These are phyloP conservation scores for Ricordea florida DNA, from an alignment of 92 coral and sea anemone genomes.

Conservation along the genomic window DNA sequence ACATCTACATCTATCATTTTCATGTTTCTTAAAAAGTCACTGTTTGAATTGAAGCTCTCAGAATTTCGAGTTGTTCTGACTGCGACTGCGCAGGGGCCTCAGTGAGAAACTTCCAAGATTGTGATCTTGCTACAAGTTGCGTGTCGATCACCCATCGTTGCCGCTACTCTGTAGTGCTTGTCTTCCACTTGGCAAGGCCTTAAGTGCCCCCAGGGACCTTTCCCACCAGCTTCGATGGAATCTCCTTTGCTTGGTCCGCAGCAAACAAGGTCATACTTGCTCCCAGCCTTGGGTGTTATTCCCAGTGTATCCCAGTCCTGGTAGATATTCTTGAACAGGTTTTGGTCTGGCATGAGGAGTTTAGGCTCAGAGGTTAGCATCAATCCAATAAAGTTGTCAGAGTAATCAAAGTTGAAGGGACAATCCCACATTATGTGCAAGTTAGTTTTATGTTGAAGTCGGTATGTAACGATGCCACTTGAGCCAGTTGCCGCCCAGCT, in stretches of 20 bases:
- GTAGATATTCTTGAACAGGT: conserved; percentile 27
- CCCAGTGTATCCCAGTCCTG: conserved; percentile 1
- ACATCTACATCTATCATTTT: too few relatives aligned
- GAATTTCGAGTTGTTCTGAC: too few relatives aligned
- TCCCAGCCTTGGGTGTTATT: conserved; percentile 12
- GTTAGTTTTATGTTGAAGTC: conserved; percentile 15
- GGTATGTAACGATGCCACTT: conserved; percentile 50
- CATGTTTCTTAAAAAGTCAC: too few relatives aligned
- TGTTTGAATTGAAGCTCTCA: too few relatives aligned
- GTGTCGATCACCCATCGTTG: conserved; percentile 53
- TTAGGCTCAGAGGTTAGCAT: conserved; percentile 22
- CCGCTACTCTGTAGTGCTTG: conserved; percentile 13
- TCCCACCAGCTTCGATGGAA: conserved; percentile 30
- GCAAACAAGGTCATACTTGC: conserved; percentile 42
- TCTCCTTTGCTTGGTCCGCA: conserved; percentile 48
- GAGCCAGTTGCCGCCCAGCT: conserved; percentile 44
- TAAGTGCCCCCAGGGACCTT: conserved; percentile 24
- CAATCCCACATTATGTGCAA: conserved; percentile 52
- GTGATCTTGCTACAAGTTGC: conserved; percentile 36
- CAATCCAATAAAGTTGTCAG: conserved; percentile 52
- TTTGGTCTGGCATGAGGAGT: background rate
- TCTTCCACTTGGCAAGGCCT: conserved; percentile 28
- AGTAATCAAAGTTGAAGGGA: conserved; percentile 34
- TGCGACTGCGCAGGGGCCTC: background rate
- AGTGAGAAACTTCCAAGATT: background rate